phyloP scores from a whole-genome alignment of 2,113 vertebrate genomes.

The Ia io region DNA sequence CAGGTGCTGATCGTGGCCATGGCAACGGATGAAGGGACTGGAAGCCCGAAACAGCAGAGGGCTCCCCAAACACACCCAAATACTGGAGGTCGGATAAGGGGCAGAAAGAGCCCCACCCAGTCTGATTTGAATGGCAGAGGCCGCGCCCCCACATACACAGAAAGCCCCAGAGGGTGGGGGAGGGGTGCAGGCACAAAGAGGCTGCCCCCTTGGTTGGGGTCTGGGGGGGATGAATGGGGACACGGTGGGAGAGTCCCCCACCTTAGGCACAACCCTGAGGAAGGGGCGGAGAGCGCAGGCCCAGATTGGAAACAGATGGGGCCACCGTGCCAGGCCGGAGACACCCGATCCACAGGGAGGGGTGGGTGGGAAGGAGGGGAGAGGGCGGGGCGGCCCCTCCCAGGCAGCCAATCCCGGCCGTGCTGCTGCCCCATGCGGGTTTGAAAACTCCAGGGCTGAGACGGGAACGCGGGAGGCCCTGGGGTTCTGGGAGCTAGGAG shows the following conservation, averaged over 20 bases:
- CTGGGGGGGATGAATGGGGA: neutral
- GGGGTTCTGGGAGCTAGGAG: constrained; percentile 13
- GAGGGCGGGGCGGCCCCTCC: constrained; percentile 63
- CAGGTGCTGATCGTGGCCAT: neutral
- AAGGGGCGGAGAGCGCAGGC: neutral
- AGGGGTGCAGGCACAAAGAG: neutral
- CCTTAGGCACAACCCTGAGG: neutral
- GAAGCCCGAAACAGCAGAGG: neutral
- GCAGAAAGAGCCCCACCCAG: neutral
- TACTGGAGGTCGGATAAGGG: neutral
- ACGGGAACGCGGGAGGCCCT: neutral
- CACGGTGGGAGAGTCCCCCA: neutral
- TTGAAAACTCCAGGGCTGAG: constrained; percentile 82
- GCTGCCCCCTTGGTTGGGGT: neutral
- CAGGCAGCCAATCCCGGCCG: constrained; percentile 18
- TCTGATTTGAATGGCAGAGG: neutral
- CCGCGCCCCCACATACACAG: neutral
- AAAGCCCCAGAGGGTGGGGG: neutral
- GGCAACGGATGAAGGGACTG: neutral
- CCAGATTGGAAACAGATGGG: constrained; percentile 74
- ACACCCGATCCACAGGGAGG: constrained; percentile 1
- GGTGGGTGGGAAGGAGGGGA: neutral
- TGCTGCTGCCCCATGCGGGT: neutral
- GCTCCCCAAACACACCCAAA: constrained; percentile 30
- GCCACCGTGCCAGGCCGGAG: neutral